phyloP scores from a whole-genome alignment of 2,888 invertebrate species.

The Mamestra brassicae region DNA sequence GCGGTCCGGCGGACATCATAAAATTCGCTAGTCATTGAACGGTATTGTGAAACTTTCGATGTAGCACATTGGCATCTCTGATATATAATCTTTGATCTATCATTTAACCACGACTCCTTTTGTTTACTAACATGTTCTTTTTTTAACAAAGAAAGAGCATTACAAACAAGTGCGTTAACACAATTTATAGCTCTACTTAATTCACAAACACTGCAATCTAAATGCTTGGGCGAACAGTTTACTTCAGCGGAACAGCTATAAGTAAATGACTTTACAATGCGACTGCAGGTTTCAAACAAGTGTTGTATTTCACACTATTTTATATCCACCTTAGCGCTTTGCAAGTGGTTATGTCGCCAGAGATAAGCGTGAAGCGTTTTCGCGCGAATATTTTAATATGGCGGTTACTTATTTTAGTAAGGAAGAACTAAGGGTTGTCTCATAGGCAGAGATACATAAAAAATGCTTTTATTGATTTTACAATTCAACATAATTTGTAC shows the following conservation, averaged over 20 bases:
- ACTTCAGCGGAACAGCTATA: slow-evolving; percentile 32
- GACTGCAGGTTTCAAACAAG: slow-evolving; percentile 25
- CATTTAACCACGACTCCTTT: not conserved
- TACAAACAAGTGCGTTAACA: slow-evolving; percentile 25
- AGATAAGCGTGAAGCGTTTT: slow-evolving; percentile 28
- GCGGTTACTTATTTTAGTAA: not conserved
- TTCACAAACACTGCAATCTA: slow-evolving; percentile 23
- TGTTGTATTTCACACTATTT: slow-evolving; percentile 47
- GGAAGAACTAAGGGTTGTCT: not conserved
- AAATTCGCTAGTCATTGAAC: slow-evolving; percentile 56
- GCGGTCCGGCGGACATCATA: slow-evolving; percentile 44
- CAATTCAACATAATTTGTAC: no score
- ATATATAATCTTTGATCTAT: slow-evolving; percentile 32
- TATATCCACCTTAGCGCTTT: slow-evolving; percentile 24
- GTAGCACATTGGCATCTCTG: slow-evolving; percentile 6
- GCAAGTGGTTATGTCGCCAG: slow-evolving; percentile 10
- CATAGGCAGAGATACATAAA: no score
- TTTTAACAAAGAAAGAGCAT: slow-evolving; percentile 29
- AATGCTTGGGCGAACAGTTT: slow-evolving; percentile 32
- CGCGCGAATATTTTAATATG: slow-evolving; percentile 14
- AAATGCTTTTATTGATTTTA: not conserved
- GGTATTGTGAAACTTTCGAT: slow-evolving; percentile 40
- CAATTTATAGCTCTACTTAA: slow-evolving; percentile 40
- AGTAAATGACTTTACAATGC: slow-evolving; percentile 53
- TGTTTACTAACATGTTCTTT: not conserved